phyloP scores from a whole-genome alignment of 2,113 vertebrate genomes.

The Progne subis region DNA sequence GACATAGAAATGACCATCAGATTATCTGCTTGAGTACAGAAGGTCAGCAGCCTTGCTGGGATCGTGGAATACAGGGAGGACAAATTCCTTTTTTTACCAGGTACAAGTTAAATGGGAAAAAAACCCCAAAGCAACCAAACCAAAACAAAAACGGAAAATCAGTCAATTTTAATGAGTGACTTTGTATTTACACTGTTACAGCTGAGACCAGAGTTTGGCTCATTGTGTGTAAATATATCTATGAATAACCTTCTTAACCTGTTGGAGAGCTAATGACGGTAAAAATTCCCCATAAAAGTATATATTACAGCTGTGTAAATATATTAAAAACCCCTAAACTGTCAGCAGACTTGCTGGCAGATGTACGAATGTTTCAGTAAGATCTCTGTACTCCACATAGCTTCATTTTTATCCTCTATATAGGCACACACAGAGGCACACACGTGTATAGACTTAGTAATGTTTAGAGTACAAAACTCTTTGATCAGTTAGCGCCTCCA shows the following conservation, averaged over 20 bases:
- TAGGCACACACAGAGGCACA: neutral
- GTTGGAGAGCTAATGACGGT: conserved; percentile 64
- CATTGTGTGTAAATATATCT: conserved; percentile 65
- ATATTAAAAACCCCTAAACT: conserved; percentile 48
- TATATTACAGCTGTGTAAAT: conserved; percentile 69
- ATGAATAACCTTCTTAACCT: conserved; percentile 72
- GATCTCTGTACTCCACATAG: conserved; percentile 58
- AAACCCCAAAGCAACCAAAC: no score
- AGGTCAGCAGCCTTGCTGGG: conserved; percentile 44
- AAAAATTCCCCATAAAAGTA: conserved; percentile 73
- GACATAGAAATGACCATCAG: conserved; percentile 18
- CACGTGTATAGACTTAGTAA: neutral
- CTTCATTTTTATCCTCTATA: conserved; percentile 54
- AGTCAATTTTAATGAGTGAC: conserved; percentile 17
- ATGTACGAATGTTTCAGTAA: conserved; percentile 59
- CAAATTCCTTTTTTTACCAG: conserved; percentile 49
- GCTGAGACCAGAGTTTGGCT: conserved; percentile 24
- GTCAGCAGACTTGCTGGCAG: conserved; percentile 64
- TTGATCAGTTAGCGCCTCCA: neutral
- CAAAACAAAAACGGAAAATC: neutral
- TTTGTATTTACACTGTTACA: conserved; percentile 1
- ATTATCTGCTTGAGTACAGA: conserved; percentile 59
- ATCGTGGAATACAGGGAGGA: conserved; percentile 35
- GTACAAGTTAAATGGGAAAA: neutral
- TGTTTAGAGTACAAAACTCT: neutral